Evolutionary conservation across 2,797 vertebrate genomes (phyloP).

Genomic region (Syncerus caffer): DNA sequence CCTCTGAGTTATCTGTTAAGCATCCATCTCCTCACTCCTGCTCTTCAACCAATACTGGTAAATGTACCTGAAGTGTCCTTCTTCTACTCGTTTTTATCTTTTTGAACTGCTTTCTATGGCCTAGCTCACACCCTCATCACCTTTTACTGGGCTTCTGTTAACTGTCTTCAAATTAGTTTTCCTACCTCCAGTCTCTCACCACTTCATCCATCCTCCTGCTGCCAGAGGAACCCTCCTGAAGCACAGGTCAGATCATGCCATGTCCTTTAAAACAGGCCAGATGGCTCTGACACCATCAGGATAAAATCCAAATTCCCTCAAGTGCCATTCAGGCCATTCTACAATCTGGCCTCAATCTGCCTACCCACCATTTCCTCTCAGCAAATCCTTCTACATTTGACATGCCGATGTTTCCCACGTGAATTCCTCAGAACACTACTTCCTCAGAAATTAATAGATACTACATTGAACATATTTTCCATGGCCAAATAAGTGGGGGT

Average conservation of each 20-base stretch:
- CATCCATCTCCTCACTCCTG: background rate
- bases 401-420: background rate
- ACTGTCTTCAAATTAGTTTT: conserved; percentile 24
- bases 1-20: background rate
- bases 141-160: background rate
- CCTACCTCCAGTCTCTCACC: background rate
- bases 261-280: conserved; percentile 41
- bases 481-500: background rate
- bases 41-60: background rate
- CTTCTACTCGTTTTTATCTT: background rate
- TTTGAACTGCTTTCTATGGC: background rate
- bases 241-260: background rate
- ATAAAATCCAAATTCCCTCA: background rate
- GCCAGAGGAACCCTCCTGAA: background rate
- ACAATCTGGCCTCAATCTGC: conserved; percentile 12
- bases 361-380: background rate
- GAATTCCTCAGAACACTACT: background rate
- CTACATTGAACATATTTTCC: background rate
- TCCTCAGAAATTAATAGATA: background rate
- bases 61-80: background rate
- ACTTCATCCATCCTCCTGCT: background rate
- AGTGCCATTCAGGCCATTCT: background rate
- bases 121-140: background rate
- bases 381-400: background rate
- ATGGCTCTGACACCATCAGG: conserved; percentile 9